These are phyloP conservation scores for Setipinna tenuifilis DNA, from an alignment of 2,797 vertebrate species.

Conservation along the genomic window DNA sequence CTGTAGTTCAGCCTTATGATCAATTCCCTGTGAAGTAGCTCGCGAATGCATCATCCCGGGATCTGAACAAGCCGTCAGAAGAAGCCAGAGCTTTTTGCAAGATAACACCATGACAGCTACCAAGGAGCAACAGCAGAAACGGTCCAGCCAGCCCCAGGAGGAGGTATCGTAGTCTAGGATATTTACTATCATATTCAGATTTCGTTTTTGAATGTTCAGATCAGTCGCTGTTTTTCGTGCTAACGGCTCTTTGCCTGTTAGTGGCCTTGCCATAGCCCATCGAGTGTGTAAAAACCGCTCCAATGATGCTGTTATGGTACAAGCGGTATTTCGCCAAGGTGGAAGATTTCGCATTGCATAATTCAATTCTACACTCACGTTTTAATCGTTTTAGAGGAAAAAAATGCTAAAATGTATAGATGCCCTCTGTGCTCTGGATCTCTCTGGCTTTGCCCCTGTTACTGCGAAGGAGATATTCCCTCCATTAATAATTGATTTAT, in stretches of 20 bases:
- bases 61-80: conserved; percentile 20
- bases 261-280: background rate
- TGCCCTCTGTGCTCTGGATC: no score
- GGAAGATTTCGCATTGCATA: background rate
- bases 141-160: background rate
- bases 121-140: conserved; percentile 24
- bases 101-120: conserved; percentile 15
- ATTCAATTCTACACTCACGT: background rate
- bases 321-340: background rate
- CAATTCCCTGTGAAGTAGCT: conserved; percentile 25
- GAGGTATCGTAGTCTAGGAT: conserved; percentile 1
- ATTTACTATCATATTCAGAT: conserved; percentile 5
- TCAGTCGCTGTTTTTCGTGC: background rate
- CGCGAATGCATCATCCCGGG: conserved; percentile 19
- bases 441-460: background rate
- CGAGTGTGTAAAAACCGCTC: background rate
- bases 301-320: background rate
- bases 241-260: conserved; percentile 10
- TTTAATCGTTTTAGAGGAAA: background rate
- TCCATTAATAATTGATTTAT: conserved; percentile 2
- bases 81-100: conserved; percentile 18
- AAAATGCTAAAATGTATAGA: background rate
- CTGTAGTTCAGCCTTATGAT: conserved; percentile 22
- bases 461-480: background rate
- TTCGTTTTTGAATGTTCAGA: background rate